A percentile compares a stretch with the other conserved stretches of the same genome.
Evolutionary conservation across 2,888 invertebrate genomes (phyloP).

Genomic region (Hypselothyrea guttata): DNA sequence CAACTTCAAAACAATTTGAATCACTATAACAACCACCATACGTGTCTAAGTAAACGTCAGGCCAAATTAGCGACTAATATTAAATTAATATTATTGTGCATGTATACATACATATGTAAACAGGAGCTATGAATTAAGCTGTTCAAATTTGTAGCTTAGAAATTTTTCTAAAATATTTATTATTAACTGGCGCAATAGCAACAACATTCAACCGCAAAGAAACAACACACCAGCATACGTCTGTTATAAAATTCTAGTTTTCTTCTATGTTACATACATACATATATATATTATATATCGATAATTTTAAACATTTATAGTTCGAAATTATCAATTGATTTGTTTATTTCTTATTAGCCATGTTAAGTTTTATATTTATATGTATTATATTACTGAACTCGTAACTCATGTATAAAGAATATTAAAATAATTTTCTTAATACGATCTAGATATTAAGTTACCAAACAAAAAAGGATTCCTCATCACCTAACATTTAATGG

Average conservation of each 20-base stretch:
- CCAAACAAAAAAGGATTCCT: slow-evolving; percentile 4
- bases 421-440: too few relatives aligned
- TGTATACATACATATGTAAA: not conserved
- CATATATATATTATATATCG: slow-evolving; percentile 7
- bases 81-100: slow-evolving; percentile 27
- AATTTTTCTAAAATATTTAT: too few relatives aligned
- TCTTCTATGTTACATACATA: slow-evolving; percentile 6
- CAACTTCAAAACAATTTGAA: slow-evolving; percentile 26
- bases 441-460: not conserved
- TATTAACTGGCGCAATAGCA: slow-evolving; percentile 12
- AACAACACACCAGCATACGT: slow-evolving; percentile 1
- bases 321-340: slow-evolving; percentile 34
- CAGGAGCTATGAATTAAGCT: slow-evolving; percentile 42
- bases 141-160: slow-evolving; percentile 52
- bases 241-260: slow-evolving; percentile 52
- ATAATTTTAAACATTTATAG: slow-evolving; percentile 21
- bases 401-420: slow-evolving; percentile 17
- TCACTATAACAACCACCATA: slow-evolving; percentile 56
- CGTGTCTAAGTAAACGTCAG: slow-evolving; percentile 77
- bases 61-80: slow-evolving; percentile 75
- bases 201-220: slow-evolving; percentile 14
- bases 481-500: slow-evolving; percentile 10
- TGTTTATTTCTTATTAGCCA: slow-evolving; percentile 35
- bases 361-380: slow-evolving; percentile 64
- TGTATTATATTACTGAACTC: slow-evolving; percentile 71